Percentiles rank a stretch among this genome's conserved stretches.
Evolutionary conservation across 2,797 vertebrate genomes (phyloP).

Genomic region (Meriones psammophilus): DNA sequence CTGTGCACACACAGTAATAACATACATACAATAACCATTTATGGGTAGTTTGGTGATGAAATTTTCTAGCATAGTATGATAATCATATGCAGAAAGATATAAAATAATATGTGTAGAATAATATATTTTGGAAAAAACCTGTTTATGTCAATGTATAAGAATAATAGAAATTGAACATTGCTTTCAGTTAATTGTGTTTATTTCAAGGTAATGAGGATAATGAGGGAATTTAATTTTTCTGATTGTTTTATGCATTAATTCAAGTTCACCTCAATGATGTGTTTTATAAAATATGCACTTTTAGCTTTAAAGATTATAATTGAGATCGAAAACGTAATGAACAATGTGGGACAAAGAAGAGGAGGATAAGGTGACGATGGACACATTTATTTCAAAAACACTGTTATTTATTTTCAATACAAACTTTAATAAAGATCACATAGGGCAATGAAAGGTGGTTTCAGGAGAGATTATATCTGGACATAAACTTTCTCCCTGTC

Average conservation of each 20-base stretch:
- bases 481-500: not conserved
- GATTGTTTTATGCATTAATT: not conserved
- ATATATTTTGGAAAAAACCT: not conserved
- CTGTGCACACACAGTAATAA: not conserved
- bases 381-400: not conserved
- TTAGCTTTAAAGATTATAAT: not conserved
- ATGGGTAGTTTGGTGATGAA: slow-evolving; percentile 1
- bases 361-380: not conserved
- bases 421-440: not conserved
- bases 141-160: not conserved
- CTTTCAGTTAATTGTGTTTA: not conserved
- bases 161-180: slow-evolving; percentile 3
- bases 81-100: slow-evolving; percentile 1
- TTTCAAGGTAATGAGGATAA: not conserved
- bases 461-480: not conserved
- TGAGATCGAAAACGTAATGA: not conserved
- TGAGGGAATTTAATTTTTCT: not conserved
- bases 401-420: not conserved
- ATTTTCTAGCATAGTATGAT: not conserved
- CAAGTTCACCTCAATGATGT: not conserved
- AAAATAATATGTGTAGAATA: not conserved
- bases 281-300: not conserved
- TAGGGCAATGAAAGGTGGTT: not conserved
- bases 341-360: not conserved
- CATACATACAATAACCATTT: not conserved